Conservation (phyloP, 2,888 invertebrate species). For the Crocallis elinguaria region DNA sequence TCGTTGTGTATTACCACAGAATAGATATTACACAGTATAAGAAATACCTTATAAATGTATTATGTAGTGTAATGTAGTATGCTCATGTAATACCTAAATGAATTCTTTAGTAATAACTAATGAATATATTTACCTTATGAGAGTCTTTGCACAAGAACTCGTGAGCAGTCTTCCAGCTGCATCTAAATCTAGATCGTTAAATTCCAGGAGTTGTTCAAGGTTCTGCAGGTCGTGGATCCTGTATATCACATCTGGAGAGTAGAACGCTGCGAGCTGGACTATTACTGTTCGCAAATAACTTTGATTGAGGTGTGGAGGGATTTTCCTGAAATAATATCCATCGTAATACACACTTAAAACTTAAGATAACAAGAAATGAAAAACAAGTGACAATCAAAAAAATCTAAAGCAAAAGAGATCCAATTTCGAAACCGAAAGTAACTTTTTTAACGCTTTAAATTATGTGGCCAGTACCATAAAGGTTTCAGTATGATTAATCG, state of each 20-base stretch:
- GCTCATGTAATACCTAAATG: no score
- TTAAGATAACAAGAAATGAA: neutral
- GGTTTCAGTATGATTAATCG: no score
- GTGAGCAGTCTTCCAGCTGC: slow-evolving; percentile 49
- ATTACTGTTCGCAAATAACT: slow-evolving; percentile 44
- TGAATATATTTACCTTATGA: slow-evolving; percentile 52
- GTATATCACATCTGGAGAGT: slow-evolving; percentile 52
- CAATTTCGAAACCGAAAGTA: no score
- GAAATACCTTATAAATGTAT: no score
- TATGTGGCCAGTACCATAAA: no score
- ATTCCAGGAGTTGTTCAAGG: slow-evolving; percentile 51
- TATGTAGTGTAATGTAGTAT: no score
- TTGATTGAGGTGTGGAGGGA: slow-evolving; percentile 48
- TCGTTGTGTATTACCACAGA: no score
- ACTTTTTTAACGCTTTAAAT: no score
- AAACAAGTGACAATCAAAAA: no score
- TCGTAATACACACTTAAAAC: neutral
- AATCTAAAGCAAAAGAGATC: no score
- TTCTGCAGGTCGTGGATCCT: slow-evolving; percentile 44
- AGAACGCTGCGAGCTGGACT: slow-evolving; percentile 59
- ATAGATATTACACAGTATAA: no score
- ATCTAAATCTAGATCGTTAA: slow-evolving; percentile 54
- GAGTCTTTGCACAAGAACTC: slow-evolving; percentile 56
- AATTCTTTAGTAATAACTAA: neutral
- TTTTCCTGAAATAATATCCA: slow-evolving; percentile 46